Evolutionary conservation across 2,113 vertebrate genomes (phyloP).

Genomic region (Neogale vison): DNA sequence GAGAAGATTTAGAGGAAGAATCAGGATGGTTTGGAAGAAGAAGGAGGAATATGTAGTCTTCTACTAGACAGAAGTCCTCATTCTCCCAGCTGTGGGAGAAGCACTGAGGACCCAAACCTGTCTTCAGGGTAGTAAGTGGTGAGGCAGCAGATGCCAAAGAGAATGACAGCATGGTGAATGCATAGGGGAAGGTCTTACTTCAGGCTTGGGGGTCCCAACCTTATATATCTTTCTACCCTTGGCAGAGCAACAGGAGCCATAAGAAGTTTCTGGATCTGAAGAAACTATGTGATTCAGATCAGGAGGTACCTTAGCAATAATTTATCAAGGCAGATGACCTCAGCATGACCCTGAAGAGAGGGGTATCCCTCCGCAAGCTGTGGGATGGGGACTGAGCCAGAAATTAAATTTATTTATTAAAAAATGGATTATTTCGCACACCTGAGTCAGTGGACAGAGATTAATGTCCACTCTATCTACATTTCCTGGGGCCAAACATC

Average conservation of each 20-base stretch:
- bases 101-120: not conserved
- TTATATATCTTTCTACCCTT: not conserved
- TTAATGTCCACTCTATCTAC: constrained; percentile 65
- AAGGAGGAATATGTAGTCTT: not conserved
- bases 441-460: constrained; percentile 70
- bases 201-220: not conserved
- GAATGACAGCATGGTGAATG: not conserved
- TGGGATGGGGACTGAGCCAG: constrained; percentile 11
- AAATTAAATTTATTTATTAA: constrained; percentile 71
- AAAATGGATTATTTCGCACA: constrained; percentile 67
- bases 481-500: constrained; percentile 79
- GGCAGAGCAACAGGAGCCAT: not conserved
- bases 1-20: constrained; percentile 9
- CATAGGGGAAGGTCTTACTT: not conserved
- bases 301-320: not conserved
- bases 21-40: not conserved
- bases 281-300: not conserved
- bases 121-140: not conserved
- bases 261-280: not conserved
- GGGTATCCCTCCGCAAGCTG: not conserved
- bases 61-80: not conserved
- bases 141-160: not conserved
- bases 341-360: not conserved
- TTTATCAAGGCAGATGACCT: constrained; percentile 53
- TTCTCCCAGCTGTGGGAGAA: not conserved